A percentile compares a stretch with the other conserved stretches of the same genome.
Evolutionary conservation across 2,797 vertebrate species (phyloP).

Genomic region (Tiaroga cobitis): DNA sequence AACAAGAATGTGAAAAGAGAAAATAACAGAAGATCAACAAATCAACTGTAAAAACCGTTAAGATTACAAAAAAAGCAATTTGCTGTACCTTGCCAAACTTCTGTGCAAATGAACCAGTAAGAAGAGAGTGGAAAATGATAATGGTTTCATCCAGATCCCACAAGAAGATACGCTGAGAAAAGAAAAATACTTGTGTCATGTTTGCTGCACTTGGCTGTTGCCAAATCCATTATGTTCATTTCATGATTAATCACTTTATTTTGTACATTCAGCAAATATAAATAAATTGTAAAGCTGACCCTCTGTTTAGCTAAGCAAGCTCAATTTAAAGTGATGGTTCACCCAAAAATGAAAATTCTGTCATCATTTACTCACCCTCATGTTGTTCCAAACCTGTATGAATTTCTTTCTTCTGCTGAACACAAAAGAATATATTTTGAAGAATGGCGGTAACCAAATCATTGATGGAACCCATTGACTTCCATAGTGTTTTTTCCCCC

Average conservation of each 20-base stretch:
- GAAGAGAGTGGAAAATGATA: constrained; percentile 98
- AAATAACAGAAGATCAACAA: neutral
- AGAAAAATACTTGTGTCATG: constrained; percentile 40
- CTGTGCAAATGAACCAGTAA: constrained; percentile 96
- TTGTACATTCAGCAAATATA: neutral
- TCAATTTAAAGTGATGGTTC: neutral
- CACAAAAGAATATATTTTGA: too few relatives aligned
- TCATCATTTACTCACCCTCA: too few relatives aligned
- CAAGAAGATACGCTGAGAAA: constrained; percentile 88
- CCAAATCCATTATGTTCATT: neutral
- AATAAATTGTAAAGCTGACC: neutral
- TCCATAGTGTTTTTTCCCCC: too few relatives aligned
- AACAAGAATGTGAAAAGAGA: neutral
- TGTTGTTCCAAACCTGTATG: too few relatives aligned
- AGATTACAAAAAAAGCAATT: neutral
- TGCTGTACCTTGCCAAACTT: constrained; percentile 92
- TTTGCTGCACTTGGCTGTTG: neutral
- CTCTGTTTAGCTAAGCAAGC: neutral
- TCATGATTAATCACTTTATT: neutral
- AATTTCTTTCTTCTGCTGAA: too few relatives aligned
- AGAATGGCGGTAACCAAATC: too few relatives aligned
- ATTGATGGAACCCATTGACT: too few relatives aligned
- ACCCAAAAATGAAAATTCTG: too few relatives aligned
- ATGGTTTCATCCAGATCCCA: constrained; percentile 99
- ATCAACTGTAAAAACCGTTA: neutral